phyloP scores from a whole-genome alignment of 2,797 vertebrate species.

The Lagorchestes hirsutus region DNA sequence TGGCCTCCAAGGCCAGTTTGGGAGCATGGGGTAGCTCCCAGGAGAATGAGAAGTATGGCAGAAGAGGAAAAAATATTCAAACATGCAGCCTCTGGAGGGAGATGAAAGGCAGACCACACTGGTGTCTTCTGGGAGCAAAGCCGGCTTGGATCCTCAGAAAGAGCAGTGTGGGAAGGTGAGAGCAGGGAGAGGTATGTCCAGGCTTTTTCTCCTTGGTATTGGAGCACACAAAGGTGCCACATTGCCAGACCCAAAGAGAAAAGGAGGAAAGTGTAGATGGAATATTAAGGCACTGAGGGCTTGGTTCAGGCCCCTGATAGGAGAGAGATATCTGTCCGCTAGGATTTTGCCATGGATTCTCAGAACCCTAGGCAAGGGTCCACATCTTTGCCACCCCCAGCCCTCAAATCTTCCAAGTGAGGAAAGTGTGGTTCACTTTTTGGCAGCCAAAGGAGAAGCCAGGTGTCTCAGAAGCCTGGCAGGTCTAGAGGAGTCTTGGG shows the following conservation, averaged over 20 bases:
- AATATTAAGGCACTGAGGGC: not conserved
- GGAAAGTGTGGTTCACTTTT: not conserved
- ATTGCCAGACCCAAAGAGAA: constrained; percentile 14
- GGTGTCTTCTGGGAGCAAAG: not conserved
- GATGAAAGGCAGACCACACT: too few species aligned
- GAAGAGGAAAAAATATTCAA: not conserved
- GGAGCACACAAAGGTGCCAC: not conserved
- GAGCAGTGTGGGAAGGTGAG: not conserved
- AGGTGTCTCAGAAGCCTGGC: not conserved
- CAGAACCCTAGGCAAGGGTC: not conserved
- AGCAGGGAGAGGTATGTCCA: not conserved
- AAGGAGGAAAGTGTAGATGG: not conserved
- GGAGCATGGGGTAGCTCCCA: not conserved
- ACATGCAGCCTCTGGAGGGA: not conserved
- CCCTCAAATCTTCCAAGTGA: not conserved
- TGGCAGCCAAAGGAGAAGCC: not conserved
- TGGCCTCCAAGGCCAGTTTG: not conserved
- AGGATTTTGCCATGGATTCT: not conserved
- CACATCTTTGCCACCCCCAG: not conserved
- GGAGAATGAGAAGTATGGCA: not conserved
- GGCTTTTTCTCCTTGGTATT: not conserved
- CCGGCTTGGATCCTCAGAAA: not conserved
- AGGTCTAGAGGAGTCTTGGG: too few species aligned
- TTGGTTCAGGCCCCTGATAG: not conserved
- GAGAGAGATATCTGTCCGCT: rapidly evolving